Base-by-base conservation (phyloP, 2,888 invertebrate genomes). In the Drosophila peninsularis region DNA sequence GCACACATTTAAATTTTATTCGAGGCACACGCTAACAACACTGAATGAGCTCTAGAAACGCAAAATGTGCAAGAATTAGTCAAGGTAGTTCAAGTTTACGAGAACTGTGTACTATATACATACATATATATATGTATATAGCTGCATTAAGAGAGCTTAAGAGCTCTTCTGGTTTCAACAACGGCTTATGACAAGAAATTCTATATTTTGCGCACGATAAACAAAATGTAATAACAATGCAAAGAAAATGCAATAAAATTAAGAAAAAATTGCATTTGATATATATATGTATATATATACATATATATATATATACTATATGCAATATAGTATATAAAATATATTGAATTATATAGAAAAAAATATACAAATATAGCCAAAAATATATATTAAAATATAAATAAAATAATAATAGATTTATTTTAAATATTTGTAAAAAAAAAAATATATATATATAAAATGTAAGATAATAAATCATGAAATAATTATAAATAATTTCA, bases 1-100 rank as follows among this genome's bases (percentile, higher is more conserved):
- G 69, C 24, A 52, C 32, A 24, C 19, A 21, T 69, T 74, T 63
- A 62, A 53, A 74, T 70, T 63, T 70, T 42, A 66, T 64, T 61
- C 17, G 50, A 21, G 57, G 36, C 63, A 58, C 70, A 58, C 61
- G 63, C 57, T 37, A 44, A 37, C 58, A 39, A 11, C 53, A 19
- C 41, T 62, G 34, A 75, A 73, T 21, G 58, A 58, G 75, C 63
- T 44, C 24, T 49, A 27, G 39, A 62, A 66, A 54, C 21, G 67
- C 60, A 60, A 49, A 32, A 30, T 69, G 21, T 24, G 2, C 27
- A 41, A 56, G 50, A 53, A 47, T 49, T 54, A 44, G 14, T 17
- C 19, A 57, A 54, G 39, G 36, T 27, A 34, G 55, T 30, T 60
- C 55, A 47, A 41, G 37, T 54, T 42, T n/a, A 50, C 14, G 34